A percentile compares a stretch with the other conserved stretches of the same genome.
Evolutionary conservation across 2,888 invertebrate species (phyloP).

Genomic region (Heliconius charithonia): DNA sequence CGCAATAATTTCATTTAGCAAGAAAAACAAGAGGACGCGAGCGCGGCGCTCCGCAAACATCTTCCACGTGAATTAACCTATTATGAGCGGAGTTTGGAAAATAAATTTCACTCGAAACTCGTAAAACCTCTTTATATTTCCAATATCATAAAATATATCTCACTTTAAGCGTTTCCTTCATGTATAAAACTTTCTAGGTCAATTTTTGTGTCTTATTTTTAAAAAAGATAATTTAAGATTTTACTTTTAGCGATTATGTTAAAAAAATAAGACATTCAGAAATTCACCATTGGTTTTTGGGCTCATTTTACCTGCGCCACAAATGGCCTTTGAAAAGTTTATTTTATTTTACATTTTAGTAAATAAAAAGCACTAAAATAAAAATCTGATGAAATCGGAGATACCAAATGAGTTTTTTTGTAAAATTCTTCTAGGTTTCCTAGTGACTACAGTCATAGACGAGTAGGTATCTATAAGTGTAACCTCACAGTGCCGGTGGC

Average conservation of each 20-base stretch:
- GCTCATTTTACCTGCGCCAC: no score
- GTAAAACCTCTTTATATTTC: conserved; percentile 61
- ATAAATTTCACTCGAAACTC: conserved; percentile 69
- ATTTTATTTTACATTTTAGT: no score
- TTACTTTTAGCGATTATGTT: not conserved
- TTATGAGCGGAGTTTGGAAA: conserved; percentile 73
- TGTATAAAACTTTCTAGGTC: not conserved
- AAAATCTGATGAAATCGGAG: not conserved
- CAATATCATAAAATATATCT: conserved; percentile 43
- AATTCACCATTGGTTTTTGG: not conserved
- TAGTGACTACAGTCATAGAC: not conserved
- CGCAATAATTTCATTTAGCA: conserved; percentile 80
- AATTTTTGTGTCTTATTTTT: not conserved
- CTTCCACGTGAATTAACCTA: conserved; percentile 80
- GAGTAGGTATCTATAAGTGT: conserved; percentile 35
- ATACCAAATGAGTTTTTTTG: not conserved
- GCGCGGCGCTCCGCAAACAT: conserved; percentile 67
- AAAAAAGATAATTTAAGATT: not conserved
- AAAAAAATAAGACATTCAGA: not conserved
- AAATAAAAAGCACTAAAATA: no score
- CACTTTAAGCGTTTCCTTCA: conserved; percentile 10
- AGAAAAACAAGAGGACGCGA: conserved; percentile 72
- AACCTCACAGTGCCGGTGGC: conserved; percentile 40
- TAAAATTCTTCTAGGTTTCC: not conserved
- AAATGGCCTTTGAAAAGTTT: no score